These are phyloP conservation scores for Altica lythri DNA, from an alignment of 2,888 invertebrate species.

Conservation along the genomic window DNA sequence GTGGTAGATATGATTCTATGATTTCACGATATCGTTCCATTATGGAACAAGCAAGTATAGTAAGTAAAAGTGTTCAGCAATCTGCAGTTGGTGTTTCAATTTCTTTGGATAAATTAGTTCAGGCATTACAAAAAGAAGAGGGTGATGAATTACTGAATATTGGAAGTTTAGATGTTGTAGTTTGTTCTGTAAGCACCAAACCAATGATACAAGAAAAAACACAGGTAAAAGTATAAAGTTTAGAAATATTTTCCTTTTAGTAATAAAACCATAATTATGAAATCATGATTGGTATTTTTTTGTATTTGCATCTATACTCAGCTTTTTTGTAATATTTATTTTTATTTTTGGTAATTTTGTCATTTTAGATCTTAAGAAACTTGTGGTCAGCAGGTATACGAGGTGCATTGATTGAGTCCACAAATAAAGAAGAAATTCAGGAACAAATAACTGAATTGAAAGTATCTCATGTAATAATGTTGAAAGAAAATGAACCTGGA, in stretches of 20 bases:
- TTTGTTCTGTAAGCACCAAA: constrained; percentile 68
- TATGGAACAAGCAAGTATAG: constrained; percentile 46
- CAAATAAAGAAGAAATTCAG: constrained; percentile 68
- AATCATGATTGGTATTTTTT: too few relatives aligned
- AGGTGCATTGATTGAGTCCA: constrained; percentile 66
- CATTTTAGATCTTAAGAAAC: constrained; percentile 60
- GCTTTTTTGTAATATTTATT: neutral
- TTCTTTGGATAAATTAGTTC: constrained; percentile 77
- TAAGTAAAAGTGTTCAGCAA: constrained; percentile 51
- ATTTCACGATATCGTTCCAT: constrained; percentile 71
- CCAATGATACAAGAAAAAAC: constrained; percentile 63
- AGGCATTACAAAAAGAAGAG: constrained; percentile 62
- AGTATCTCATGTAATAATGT: constrained; percentile 67
- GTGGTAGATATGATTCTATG: constrained; percentile 88
- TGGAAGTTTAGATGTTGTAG: constrained; percentile 64
- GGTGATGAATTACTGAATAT: constrained; percentile 55
- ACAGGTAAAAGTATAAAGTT: constrained; percentile 44
- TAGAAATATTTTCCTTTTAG: too few relatives aligned
- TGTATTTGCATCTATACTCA: too few relatives aligned
- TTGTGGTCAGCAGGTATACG: constrained; percentile 76
- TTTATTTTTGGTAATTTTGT: constrained; percentile 1
- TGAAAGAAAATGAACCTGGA: constrained; percentile 66
- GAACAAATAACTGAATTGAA: constrained; percentile 65
- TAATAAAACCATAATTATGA: too few relatives aligned
- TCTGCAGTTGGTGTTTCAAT: constrained; percentile 81